Evolutionary conservation across 2,113 vertebrate genomes (phyloP).

Genomic region (Anolis carolinensis): DNA sequence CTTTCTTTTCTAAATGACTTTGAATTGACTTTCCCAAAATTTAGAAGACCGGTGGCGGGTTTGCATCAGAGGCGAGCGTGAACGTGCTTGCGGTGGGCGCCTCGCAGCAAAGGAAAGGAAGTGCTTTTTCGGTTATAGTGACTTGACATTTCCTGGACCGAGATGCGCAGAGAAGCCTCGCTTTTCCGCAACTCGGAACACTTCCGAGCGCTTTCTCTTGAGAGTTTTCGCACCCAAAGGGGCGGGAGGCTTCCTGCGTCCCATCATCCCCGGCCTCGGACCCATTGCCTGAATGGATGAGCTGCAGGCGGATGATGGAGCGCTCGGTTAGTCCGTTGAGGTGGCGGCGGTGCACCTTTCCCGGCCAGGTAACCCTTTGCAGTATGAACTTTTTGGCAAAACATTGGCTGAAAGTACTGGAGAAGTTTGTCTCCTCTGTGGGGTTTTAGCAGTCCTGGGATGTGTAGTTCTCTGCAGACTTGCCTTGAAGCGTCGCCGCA

Average conservation of each 20-base stretch:
- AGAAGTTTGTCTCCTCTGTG: not conserved
- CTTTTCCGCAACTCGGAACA: conserved; percentile 4
- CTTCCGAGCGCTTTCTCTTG: not conserved
- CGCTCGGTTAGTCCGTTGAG: too few species aligned
- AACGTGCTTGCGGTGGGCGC: not conserved
- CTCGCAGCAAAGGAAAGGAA: conserved; percentile 68
- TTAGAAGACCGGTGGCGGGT: too few species aligned
- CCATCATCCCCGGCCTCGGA: too few species aligned
- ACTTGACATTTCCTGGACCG: conserved; percentile 83
- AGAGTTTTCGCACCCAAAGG: too few species aligned
- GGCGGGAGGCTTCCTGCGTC: too few species aligned
- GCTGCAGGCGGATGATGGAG: not conserved
- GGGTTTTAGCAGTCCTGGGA: too few species aligned
- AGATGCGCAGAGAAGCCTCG: not conserved
- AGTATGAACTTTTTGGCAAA: not conserved
- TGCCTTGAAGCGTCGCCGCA: not conserved
- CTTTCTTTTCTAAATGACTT: not conserved
- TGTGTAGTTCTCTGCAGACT: not conserved
- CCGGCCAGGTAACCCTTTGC: conserved; percentile 22
- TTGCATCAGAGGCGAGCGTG: not conserved
- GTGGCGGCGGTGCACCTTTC: fast-evolving
- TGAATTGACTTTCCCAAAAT: not conserved
- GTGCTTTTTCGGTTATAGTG: conserved; percentile 74
- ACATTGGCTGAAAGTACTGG: too few species aligned
- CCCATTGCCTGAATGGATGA: not conserved